A percentile compares a stretch with the other conserved stretches of the same genome.
phyloP scores from a whole-genome alignment of 2,113 vertebrate genomes.

The Myanophis thanlyinensis region DNA sequence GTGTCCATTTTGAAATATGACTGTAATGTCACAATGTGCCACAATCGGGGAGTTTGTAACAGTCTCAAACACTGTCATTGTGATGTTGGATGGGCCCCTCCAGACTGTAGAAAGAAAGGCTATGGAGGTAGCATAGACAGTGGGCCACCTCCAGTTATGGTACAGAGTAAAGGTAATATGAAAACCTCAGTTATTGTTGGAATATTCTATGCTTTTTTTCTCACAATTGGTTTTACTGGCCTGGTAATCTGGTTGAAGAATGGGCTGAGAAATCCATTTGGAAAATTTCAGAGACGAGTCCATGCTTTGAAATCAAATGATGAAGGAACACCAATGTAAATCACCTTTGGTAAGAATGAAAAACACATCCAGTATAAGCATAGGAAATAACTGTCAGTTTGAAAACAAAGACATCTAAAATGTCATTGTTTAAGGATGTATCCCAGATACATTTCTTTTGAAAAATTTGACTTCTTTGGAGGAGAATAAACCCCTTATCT shows the following conservation, averaged over 20 bases:
- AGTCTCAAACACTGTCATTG: slow-evolving; percentile 88
- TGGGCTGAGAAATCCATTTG: not conserved
- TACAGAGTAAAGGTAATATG: not conserved
- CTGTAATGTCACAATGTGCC: slow-evolving; percentile 14
- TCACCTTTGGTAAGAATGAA: not conserved
- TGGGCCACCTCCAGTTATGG: not conserved
- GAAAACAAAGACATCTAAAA: not conserved
- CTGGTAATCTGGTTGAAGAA: not conserved
- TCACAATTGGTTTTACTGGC: not conserved
- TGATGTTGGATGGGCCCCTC: slow-evolving; percentile 74
- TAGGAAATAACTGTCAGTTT: not conserved
- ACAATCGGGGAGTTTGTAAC: slow-evolving; percentile 76
- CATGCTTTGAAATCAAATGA: no score
- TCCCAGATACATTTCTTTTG: not conserved
- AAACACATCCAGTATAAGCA: not conserved
- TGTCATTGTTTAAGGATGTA: not conserved
- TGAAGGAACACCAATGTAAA: not conserved
- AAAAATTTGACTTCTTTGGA: not conserved
- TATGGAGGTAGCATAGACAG: slow-evolving; percentile 85
- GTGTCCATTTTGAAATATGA: not conserved
- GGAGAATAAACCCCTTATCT: not conserved
- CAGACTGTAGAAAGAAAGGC: slow-evolving; percentile 73
- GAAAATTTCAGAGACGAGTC: not conserved
- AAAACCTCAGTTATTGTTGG: not conserved
- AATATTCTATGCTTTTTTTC: not conserved